A percentile compares a stretch with the other conserved stretches of the same genome.
Conservation (phyloP, 2,113 vertebrate genomes). For the Phyllostomus hastatus region DNA sequence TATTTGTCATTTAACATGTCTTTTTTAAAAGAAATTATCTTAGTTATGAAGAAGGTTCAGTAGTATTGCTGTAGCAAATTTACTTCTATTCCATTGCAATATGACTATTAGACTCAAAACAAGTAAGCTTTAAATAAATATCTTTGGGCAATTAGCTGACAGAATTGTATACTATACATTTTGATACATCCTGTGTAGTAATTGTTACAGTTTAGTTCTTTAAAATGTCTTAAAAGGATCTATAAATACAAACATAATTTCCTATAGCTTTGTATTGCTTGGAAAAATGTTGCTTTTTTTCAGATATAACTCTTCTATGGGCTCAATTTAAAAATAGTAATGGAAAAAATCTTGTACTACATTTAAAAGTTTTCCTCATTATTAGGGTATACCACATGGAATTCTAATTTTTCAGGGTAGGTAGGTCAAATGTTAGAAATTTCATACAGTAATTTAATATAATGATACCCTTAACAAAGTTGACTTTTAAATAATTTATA, state of each 20-base stretch:
- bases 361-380: neutral
- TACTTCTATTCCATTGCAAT: conserved; percentile 9
- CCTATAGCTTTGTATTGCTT: neutral
- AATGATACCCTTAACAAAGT: neutral
- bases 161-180: neutral
- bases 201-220: neutral
- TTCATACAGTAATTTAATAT: neutral
- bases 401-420: neutral
- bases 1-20: neutral
- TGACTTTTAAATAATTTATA: neutral
- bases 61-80: neutral
- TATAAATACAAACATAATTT: neutral
- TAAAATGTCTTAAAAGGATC: neutral
- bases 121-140: neutral
- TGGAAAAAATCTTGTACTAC: neutral
- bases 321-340: neutral
- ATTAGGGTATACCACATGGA: neutral
- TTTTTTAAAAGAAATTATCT: neutral
- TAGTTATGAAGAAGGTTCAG: neutral
- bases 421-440: neutral
- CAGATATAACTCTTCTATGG: neutral
- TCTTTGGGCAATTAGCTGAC: neutral
- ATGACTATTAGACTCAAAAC: neutral
- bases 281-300: neutral
- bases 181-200: neutral